Evolutionary conservation across 35 echinoderm and acorn worm genomes (phyloP), one percentile per base, ranked within the genome.

Genomic region (Apostichopus parvimensis): DNA sequence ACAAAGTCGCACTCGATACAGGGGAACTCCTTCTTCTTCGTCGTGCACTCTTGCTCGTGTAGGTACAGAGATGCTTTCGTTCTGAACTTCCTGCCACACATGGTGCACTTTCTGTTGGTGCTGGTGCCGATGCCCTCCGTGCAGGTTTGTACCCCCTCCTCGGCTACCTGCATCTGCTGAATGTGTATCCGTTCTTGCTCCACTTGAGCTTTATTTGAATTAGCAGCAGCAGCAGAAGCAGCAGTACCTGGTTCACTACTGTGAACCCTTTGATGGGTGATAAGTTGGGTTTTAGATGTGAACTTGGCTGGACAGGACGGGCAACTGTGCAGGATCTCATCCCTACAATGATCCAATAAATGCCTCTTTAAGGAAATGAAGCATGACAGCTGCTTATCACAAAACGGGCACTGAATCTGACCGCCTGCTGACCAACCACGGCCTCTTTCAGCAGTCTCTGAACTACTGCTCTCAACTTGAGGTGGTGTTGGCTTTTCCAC

Each of bases 1-100:
- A 91, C 58, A 88, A 92, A 96, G 52, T 96, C 93, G 60, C 97
- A 99, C 20, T 96, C 95, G 12, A 90, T 82, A 56, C 97, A 99
- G 73, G 70, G 77, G 62, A 85, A 97, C 34, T 54, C 86, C 28
- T 90, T 83, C 53, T 92, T 94, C 77, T 80, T 79, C 8, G 77
- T 61, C 59, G 83, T 79, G 84, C 95, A 96, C 18, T 77, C 77
- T 55, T 78, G 92, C 26, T 96, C 82, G 26, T 96, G 95, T 53
- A 85, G 72, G 22, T 91, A 76, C 57, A 93, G 77, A 20, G 90
- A 79, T 53, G 89, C 58, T 24, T 82, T 92, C 6, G 68, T 89
- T 25, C 78, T 66, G 52, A 95, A 88, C 54, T 88, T 90, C 9
- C 91, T 82, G 52, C 79, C 56, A 57, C 93, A 97, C 21, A 62